Evolutionary conservation across 2,113 vertebrate species (phyloP).

Genomic region (Leiothrix lutea): DNA sequence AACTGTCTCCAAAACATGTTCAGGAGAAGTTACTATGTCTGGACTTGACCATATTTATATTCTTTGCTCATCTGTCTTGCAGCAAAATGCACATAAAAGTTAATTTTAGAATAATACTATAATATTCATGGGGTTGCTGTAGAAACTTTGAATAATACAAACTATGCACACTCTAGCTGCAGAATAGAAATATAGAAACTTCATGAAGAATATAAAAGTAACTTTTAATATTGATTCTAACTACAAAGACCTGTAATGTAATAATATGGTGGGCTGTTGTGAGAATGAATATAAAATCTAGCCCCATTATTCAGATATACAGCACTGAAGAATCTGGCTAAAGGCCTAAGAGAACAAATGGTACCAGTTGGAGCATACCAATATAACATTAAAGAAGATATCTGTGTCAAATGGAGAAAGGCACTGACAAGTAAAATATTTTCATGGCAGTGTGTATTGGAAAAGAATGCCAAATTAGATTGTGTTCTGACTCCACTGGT

Average conservation of each 20-base stretch:
- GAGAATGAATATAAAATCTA: not conserved
- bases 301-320: not conserved
- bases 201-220: not conserved
- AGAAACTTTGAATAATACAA: not conserved
- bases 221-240: not conserved
- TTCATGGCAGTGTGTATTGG: not conserved
- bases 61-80: not conserved
- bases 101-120: not conserved
- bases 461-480: not conserved
- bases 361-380: not conserved
- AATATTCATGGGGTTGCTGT: not conserved
- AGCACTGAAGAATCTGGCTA: not conserved
- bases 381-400: not conserved
- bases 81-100: not conserved
- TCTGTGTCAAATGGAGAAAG: not conserved
- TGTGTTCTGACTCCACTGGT: not conserved
- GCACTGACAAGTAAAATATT: constrained; percentile 2
- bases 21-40: not conserved
- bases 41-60: not conserved
- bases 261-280: not conserved
- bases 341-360: not conserved
- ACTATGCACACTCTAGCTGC: not conserved
- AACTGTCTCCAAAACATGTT: not conserved
- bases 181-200: not conserved
- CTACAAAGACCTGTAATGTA: not conserved